These are phyloP conservation scores for Hemicrepidius hirtus DNA, from an alignment of 2,888 invertebrate genomes.

Conservation along the genomic window DNA sequence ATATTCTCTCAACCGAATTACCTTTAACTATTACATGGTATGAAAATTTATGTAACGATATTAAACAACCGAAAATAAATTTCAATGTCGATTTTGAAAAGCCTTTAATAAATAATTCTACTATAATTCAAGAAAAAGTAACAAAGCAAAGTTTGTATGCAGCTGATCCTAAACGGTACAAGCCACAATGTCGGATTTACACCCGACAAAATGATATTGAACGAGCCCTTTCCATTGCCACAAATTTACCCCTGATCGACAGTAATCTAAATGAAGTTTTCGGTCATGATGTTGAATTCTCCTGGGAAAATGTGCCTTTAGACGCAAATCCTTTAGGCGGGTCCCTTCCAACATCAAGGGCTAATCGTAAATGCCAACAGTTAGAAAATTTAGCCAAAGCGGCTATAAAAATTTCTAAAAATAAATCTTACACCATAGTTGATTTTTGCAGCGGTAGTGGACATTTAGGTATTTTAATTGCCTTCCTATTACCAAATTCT, in stretches of 20 bases:
- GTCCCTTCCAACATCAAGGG: slow-evolving; percentile 83
- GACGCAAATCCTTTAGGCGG: slow-evolving; percentile 87
- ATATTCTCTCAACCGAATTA: slow-evolving; percentile 71
- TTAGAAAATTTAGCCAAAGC: slow-evolving; percentile 88
- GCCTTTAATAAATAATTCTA: slow-evolving; percentile 45
- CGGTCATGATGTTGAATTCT: slow-evolving; percentile 72
- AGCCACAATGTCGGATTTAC: slow-evolving; percentile 82
- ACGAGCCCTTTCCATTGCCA: slow-evolving; percentile 67
- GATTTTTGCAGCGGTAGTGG: slow-evolving; percentile 98
- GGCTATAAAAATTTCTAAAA: slow-evolving; percentile 79
- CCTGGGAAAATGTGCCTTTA: slow-evolving; percentile 84
- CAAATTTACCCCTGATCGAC: not conserved
- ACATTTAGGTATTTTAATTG: slow-evolving; percentile 91
- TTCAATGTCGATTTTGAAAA: slow-evolving; percentile 41
- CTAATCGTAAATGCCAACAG: slow-evolving; percentile 88
- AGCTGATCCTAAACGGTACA: slow-evolving; percentile 85
- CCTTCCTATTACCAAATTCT: slow-evolving; percentile 85
- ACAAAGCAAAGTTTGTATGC: slow-evolving; percentile 81
- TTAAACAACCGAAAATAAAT: slow-evolving; percentile 42
- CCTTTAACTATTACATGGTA: slow-evolving; percentile 82
- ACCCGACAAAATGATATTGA: slow-evolving; percentile 87
- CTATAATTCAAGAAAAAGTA: slow-evolving; percentile 52
- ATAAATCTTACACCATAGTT: slow-evolving; percentile 77
- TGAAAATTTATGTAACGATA: slow-evolving; percentile 58
- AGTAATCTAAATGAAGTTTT: slow-evolving; percentile 63